A percentile compares a stretch with the other conserved stretches of the same genome.
These are phyloP conservation scores for Scaptomyza hsui DNA, from an alignment of 1,140 invertebrate genomes.

Conservation along the genomic window DNA sequence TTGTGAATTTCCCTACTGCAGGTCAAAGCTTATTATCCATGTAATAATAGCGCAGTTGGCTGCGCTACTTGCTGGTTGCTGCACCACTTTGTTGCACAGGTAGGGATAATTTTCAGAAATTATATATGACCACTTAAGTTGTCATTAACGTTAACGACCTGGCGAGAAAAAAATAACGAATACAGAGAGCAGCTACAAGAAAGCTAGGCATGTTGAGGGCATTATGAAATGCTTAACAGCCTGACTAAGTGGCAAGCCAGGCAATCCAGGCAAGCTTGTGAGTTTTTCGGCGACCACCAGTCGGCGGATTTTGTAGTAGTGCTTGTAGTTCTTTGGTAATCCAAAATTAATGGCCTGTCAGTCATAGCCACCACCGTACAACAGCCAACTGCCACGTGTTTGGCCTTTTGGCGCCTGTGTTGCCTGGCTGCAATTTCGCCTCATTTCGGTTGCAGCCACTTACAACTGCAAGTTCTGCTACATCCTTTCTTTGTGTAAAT, in stretches of 20 bases:
- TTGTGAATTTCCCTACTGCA: not conserved
- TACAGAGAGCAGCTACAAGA: constrained; percentile 22
- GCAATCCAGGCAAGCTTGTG: constrained; percentile 48
- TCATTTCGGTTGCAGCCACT: constrained; percentile 54
- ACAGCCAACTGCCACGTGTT: constrained; percentile 39
- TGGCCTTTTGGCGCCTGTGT: constrained; percentile 44
- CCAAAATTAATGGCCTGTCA: constrained; percentile 81
- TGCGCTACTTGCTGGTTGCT: constrained; percentile 19
- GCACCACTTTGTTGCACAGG: constrained; percentile 49
- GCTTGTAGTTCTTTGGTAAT: constrained; percentile 65
- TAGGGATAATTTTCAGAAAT: constrained; percentile 76
- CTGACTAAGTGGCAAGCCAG: constrained; percentile 48
- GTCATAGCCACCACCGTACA: constrained; percentile 53
- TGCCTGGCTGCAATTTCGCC: constrained; percentile 58
- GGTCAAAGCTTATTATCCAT: constrained; percentile 35
- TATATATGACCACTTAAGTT: constrained; percentile 81
- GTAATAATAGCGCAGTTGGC: constrained; percentile 44
- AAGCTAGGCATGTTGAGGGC: constrained; percentile 32
- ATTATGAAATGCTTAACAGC: constrained; percentile 52
- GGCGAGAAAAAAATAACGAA: constrained; percentile 28
- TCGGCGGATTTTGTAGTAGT: constrained; percentile 42
- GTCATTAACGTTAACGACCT: constrained; percentile 78
- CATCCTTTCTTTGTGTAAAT: constrained; percentile 80
- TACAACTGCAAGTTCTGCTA: constrained; percentile 56
- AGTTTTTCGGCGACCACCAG: constrained; percentile 52